phyloP scores from a whole-genome alignment of 2,797 vertebrate genomes.

The Tolypeutes matacus region DNA sequence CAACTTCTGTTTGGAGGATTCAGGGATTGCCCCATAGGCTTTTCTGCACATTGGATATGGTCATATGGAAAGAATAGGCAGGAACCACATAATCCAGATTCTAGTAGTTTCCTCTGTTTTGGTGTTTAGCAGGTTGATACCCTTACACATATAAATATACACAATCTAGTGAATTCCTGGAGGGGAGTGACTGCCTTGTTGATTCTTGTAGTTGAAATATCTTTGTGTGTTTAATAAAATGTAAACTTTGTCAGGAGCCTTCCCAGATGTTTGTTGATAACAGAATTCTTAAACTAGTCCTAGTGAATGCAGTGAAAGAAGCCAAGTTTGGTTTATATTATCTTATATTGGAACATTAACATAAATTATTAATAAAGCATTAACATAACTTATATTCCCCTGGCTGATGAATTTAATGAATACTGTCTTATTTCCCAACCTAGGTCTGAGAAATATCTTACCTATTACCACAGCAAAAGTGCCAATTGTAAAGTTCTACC shows the following conservation, averaged over 20 bases:
- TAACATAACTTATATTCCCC: neutral
- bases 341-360: neutral
- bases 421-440: slow-evolving; percentile 57
- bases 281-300: neutral
- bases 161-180: neutral
- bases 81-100: neutral
- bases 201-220: neutral
- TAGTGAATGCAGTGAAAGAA: neutral
- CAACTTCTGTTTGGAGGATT: neutral
- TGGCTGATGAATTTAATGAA: slow-evolving; percentile 34
- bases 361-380: neutral
- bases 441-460: slow-evolving; percentile 96
- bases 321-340: neutral
- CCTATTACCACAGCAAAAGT: slow-evolving; percentile 98
- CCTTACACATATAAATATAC: neutral
- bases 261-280: neutral
- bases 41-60: neutral
- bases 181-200: neutral
- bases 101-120: neutral
- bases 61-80: neutral
- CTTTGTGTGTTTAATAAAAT: neutral
- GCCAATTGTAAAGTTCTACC: slow-evolving; percentile 98
- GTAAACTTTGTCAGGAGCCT: slow-evolving; percentile 28
- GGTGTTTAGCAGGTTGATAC: neutral
- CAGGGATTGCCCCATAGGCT: neutral